Base-by-base conservation (phyloP, 2,797 vertebrate genomes). In the Setipinna tenuifilis region DNA sequence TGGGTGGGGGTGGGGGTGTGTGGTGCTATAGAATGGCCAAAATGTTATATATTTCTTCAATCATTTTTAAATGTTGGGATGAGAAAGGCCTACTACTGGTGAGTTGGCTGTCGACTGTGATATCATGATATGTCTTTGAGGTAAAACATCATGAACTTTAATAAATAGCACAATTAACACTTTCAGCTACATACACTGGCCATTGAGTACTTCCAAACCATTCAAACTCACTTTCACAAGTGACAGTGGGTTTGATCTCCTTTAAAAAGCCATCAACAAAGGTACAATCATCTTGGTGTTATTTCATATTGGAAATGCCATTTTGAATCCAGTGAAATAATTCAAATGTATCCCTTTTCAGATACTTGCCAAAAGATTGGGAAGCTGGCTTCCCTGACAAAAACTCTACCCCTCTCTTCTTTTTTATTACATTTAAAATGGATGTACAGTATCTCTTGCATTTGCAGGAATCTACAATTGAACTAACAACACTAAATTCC, bases 401-500 rank as follows among this genome's bases (percentile, higher is more conserved):
- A 44, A 78, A 21, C 41, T 78, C 35, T 21, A 44, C 19, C 19
- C 71, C 35, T 41, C 71, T 78, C 31, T 16, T 19, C 16, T 25
- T 41, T 31, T 78, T 78, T 17, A 17, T 16, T 1, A 71, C 2
- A 25, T 54, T 54, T 14, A 2, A 35, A 31, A 35, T 71, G 28
- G 14, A 35, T 28, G 19, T 23, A 23, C 12, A 28, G n/a, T 65
- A 11, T 65, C 23, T 14, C 3, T 71, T 35, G 16, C 19, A 78
- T 78, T 35, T n/a, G 31, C 71, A 78, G 71, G 71, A 78, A 78
- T 78, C 71, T 78, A 78, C 35, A 78, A 78, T n/a, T 71, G 65
- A 35, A 35, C 71, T 78, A 78, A 78, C 31, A 78, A 44, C 31
- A 44, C 71, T 78, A 78, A 78, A 6, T 78, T 44, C 68, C 68